Percentiles rank a stretch among this genome's conserved stretches.
Evolutionary conservation across 2,797 vertebrate species (phyloP).

Genomic region (Bucorvus abyssinicus): DNA sequence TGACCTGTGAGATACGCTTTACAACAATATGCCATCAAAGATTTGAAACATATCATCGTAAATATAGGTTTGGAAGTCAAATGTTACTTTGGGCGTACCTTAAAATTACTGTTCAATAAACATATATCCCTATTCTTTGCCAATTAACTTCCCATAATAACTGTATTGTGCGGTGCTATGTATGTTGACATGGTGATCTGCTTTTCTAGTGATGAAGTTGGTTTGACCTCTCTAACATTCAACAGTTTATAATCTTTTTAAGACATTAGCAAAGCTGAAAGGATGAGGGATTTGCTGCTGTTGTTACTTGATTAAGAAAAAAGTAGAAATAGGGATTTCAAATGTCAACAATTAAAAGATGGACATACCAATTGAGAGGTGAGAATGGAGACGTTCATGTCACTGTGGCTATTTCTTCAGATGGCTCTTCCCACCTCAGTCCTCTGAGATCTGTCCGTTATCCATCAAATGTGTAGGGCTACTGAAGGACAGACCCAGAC

Average conservation of each 20-base stretch:
- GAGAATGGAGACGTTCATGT: background rate
- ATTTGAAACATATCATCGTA: background rate
- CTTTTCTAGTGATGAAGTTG: background rate
- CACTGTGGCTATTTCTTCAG: background rate
- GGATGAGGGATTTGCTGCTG: background rate
- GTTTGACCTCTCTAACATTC: background rate
- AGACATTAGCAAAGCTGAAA: background rate
- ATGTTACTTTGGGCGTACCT: background rate
- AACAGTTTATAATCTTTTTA: background rate
- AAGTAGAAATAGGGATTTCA: background rate
- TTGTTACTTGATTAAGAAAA: background rate
- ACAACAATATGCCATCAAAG: background rate
- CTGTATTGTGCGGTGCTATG: background rate
- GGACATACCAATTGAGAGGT: background rate
- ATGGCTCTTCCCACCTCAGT: background rate
- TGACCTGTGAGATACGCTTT: background rate
- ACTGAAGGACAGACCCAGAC: background rate
- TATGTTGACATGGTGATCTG: accelerated
- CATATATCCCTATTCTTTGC: background rate
- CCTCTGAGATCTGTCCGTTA: background rate
- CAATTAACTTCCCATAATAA: background rate
- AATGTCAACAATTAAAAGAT: background rate
- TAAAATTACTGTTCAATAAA: background rate
- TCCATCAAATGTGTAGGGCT: background rate
- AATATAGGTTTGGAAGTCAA: background rate